Conservation (phyloP, 2,888 invertebrate genomes). For the Apotomis capreana region DNA sequence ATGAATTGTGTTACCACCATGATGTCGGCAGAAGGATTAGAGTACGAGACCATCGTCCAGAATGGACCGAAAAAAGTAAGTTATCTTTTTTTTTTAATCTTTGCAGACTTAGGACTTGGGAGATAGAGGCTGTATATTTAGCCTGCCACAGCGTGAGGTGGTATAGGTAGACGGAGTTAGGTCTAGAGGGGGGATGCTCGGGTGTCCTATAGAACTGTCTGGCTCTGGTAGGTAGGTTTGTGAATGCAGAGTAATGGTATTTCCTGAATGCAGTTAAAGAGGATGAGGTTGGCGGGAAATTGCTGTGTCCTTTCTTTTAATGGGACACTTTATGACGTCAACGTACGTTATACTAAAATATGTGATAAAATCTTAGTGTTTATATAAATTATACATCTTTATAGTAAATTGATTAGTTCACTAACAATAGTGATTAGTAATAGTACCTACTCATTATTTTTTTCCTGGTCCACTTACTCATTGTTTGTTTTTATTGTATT, state of each 20-base stretch:
- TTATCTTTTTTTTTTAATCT: constrained; percentile 51
- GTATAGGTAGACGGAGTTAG: constrained; percentile 27
- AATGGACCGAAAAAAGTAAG: constrained; percentile 86
- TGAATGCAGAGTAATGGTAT: constrained; percentile 55
- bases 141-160: constrained; percentile 47
- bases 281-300: constrained; percentile 41
- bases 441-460: no score
- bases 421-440: no score
- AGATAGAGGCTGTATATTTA: constrained; percentile 46
- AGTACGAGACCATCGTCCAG: constrained; percentile 85
- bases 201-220: constrained; percentile 74
- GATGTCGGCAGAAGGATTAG: constrained; percentile 84
- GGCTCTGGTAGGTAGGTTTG: constrained; percentile 56
- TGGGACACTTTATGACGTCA: constrained; percentile 13
- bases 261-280: constrained; percentile 54
- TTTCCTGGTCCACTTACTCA: no score
- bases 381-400: not conserved
- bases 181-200: constrained; percentile 53
- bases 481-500: no score
- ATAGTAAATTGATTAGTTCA: no score
- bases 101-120: constrained; percentile 41
- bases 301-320: constrained; percentile 29
- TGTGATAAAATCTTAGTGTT: not conserved
- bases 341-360: not conserved
- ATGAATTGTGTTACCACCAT: constrained; percentile 60